Percentiles rank a stretch among this genome's conserved stretches.
Evolutionary conservation across 53 echinoderm and acorn worm genomes (phyloP).

Genomic region (Mesocentrotus franciscanus): DNA sequence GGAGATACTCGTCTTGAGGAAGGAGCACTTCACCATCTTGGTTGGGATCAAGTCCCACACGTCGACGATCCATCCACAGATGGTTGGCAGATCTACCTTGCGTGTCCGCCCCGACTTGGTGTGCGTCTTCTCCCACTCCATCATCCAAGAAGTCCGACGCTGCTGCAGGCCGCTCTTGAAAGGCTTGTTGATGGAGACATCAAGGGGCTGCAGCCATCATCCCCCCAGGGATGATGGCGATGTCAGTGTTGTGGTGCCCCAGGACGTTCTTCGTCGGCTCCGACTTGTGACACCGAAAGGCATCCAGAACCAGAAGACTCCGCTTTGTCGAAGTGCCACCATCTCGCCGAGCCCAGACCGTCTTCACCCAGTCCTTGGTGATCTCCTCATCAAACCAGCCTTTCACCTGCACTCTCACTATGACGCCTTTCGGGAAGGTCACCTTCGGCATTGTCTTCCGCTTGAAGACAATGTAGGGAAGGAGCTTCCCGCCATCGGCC

Average conservation of each 20-base stretch:
- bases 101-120: not conserved
- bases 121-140: not conserved
- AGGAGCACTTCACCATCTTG: not conserved
- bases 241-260: constrained; percentile 34
- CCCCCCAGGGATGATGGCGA: constrained; percentile 72
- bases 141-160: not conserved
- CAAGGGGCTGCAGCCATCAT: constrained; percentile 64
- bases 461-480: constrained; percentile 16
- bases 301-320: constrained; percentile 60
- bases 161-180: constrained; percentile 58
- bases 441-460: not conserved
- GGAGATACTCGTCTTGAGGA: not conserved
- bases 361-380: constrained; percentile 37
- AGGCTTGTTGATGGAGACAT: constrained; percentile 69
- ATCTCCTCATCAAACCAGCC: constrained; percentile 61
- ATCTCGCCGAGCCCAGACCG: constrained; percentile 2
- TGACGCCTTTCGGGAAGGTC: not conserved
- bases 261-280: constrained; percentile 24
- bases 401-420: constrained; percentile 7
- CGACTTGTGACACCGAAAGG: constrained; percentile 61
- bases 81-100: not conserved
- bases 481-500: constrained; percentile 57
- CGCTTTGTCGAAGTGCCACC: not conserved
- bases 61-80: not conserved
- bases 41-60: not conserved